phyloP scores from a whole-genome alignment of 2,113 vertebrate genomes.

The Ictalurus punctatus region DNA sequence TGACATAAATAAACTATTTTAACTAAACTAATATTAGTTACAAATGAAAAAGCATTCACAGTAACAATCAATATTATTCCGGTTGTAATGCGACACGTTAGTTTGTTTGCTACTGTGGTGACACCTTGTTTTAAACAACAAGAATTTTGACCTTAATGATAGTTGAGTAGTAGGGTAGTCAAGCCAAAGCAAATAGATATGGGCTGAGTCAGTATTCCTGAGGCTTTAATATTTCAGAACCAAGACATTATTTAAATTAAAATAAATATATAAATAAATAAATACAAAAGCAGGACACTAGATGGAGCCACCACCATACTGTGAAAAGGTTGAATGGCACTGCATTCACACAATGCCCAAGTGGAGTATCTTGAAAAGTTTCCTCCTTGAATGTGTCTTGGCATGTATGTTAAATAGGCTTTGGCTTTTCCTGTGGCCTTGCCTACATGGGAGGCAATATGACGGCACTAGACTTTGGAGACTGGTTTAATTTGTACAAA shows the following conservation, averaged over 20 bases:
- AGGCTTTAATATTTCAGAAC: background rate
- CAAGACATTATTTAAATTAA: background rate
- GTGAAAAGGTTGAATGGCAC: background rate
- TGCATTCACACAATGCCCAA: background rate
- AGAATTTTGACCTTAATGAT: background rate
- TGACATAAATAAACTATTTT: too few species aligned
- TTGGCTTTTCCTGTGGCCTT: background rate
- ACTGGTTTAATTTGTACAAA: background rate
- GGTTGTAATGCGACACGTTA: background rate
- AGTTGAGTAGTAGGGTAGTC: background rate
- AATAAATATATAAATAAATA: background rate
- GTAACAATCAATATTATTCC: background rate
- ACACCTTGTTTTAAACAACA: background rate
- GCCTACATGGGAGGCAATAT: background rate
- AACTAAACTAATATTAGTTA: background rate
- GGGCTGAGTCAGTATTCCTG: background rate
- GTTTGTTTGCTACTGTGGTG: background rate
- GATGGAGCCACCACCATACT: constrained; percentile 39
- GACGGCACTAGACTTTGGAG: background rate
- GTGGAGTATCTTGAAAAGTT: background rate
- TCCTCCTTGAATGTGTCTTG: background rate
- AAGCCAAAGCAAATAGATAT: background rate
- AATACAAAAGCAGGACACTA: background rate
- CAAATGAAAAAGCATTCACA: background rate
- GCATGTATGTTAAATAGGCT: background rate